These are phyloP conservation scores for Andrena cerasifolii DNA, from an alignment of 1,140 invertebrate species.

Conservation along the genomic window DNA sequence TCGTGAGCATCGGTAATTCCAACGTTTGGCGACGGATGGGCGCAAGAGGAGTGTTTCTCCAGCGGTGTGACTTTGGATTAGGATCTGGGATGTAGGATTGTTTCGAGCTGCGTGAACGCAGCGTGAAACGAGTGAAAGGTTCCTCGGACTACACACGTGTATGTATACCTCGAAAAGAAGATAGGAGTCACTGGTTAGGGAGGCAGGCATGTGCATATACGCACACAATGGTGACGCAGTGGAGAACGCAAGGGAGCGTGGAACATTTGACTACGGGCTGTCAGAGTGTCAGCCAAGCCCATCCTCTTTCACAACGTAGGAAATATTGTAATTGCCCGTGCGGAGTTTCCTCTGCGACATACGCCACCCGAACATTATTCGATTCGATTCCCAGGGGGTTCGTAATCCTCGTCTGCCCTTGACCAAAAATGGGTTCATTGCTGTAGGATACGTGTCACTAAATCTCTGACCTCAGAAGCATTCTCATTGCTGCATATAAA, in stretches of 20 bases:
- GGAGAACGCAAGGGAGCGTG: constrained; percentile 73
- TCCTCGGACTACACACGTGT: constrained; percentile 18
- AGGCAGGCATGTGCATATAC: constrained; percentile 47
- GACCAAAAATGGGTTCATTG: constrained; percentile 30
- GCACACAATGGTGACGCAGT: constrained; percentile 52
- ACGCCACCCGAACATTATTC: constrained; percentile 56
- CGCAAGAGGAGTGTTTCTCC: not conserved
- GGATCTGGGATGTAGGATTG: not conserved
- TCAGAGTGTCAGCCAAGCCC: constrained; percentile 79
- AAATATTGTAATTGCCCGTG: constrained; percentile 77
- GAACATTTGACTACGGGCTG: constrained; percentile 77
- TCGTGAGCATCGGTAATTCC: too few species aligned
- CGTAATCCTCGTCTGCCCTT: constrained; percentile 60
- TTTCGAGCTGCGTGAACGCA: not conserved
- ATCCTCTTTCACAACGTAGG: constrained; percentile 78
- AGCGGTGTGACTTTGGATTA: not conserved
- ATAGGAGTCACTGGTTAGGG: constrained; percentile 62
- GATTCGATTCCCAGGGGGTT: constrained; percentile 69
- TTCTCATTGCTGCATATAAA: too few species aligned
- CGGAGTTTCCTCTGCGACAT: constrained; percentile 65
- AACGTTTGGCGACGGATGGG: too few species aligned
- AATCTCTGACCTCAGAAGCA: too few species aligned
- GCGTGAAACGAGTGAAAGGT: constrained; percentile 39
- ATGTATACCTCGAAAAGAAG: constrained; percentile 35
- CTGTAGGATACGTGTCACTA: not conserved